These are phyloP conservation scores for Melanotus villosus DNA, from an alignment of 2,888 invertebrate genomes.

Conservation along the genomic window DNA sequence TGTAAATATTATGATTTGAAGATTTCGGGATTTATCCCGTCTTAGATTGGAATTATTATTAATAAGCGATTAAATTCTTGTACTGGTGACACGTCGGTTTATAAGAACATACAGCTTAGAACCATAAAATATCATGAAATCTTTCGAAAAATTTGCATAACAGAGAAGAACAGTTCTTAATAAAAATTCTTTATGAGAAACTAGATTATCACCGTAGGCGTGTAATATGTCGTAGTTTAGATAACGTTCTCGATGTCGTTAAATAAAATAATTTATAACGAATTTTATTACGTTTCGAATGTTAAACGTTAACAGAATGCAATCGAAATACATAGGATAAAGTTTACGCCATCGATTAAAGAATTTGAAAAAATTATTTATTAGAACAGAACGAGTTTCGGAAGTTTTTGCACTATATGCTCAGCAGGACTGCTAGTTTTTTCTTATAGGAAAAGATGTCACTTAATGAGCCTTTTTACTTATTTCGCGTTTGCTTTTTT, in stretches of 20 bases:
- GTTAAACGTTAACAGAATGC: conserved; percentile 6
- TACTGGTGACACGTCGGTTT: not conserved
- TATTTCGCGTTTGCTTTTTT: conserved; percentile 21
- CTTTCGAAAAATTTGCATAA: conserved; percentile 6
- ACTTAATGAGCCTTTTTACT: conserved; percentile 26
- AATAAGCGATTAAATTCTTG: conserved; percentile 3
- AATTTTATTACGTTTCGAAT: conserved; percentile 12
- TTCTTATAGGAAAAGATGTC: conserved; percentile 23
- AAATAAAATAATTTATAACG: conserved; percentile 6
- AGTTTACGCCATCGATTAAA: not conserved
- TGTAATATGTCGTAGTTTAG: not conserved
- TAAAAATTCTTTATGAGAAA: conserved; percentile 5
- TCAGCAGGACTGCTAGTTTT: conserved; percentile 17
- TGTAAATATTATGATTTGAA: conserved; percentile 1
- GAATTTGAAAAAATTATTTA: conserved; percentile 1
- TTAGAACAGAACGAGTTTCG: not conserved
- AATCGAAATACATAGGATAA: not conserved
- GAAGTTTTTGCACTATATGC: conserved; percentile 21
- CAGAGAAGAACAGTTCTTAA: not conserved
- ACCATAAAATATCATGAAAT: conserved; percentile 17
- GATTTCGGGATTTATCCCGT: not conserved
- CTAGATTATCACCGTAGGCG: conserved; percentile 21
- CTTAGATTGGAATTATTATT: conserved; percentile 9
- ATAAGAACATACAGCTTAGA: conserved; percentile 7
- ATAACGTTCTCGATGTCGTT: conserved; percentile 11